Conservation (phyloP, 2,113 vertebrate genomes). For the Caracal caracal region DNA sequence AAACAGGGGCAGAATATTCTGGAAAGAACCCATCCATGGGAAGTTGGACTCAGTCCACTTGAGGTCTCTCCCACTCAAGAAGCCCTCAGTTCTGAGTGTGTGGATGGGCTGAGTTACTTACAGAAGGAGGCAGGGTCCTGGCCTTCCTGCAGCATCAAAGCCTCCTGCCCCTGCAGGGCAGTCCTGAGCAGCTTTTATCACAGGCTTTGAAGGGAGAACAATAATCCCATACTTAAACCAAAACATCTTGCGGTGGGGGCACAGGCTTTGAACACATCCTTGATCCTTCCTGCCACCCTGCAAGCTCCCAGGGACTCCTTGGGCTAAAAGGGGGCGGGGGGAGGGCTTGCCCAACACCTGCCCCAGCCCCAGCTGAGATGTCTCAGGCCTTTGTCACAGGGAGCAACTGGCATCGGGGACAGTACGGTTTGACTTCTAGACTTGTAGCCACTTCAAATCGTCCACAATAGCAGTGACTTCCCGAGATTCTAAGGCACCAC, state of each 20-base stretch:
- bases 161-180: neutral
- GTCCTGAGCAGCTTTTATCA: slow-evolving; percentile 6
- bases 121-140: neutral
- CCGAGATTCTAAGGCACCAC: neutral
- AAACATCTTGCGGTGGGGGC: neutral
- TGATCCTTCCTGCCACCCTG: neutral
- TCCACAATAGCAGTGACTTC: neutral
- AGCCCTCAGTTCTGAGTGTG: neutral
- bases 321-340: neutral
- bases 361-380: neutral
- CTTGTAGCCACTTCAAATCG: neutral
- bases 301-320: neutral
- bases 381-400: slow-evolving; percentile 5
- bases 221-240: slow-evolving; percentile 52
- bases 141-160: slow-evolving; percentile 29
- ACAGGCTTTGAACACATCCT: slow-evolving; percentile 17
- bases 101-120: neutral
- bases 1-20: neutral
- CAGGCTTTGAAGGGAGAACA: slow-evolving; percentile 66
- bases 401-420: neutral
- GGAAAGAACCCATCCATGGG: neutral
- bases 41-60: neutral
- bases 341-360: neutral
- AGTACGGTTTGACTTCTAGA: neutral
- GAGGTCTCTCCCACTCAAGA: neutral